Evolutionary conservation across 2,888 invertebrate species (phyloP), one percentile per base, ranked within the genome.

Genomic region (Monochamus alternatus): DNA sequence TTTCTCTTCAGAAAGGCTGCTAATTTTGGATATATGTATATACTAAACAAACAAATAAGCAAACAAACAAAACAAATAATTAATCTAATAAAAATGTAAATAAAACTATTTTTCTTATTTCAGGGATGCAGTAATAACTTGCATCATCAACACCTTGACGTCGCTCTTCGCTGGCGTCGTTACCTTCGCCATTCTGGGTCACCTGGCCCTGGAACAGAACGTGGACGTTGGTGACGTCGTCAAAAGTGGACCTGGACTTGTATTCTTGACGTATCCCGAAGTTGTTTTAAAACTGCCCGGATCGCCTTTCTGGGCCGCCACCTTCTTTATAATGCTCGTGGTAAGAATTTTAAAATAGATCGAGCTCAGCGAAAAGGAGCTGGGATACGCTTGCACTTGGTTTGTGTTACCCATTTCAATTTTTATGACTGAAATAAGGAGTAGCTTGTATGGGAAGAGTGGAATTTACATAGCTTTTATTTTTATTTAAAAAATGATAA

Each of bases 221-320:
- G 87, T 89, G 2, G 85, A 89, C 32, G 91, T 92, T 3, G 88
- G 87, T 9, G 87, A 89, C 68, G 92, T 92, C 7, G 92, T 92
- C 2, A 91, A 90, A 81, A 91, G 90, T 87, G 94, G 93, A n/a
- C 93, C 94, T 0, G 93, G 94, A n/a, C 89, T 95, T 14, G 94
- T 94, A 59, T 95, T 94, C 85, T 90, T 94, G 47, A 94, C 94
- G 3, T 95, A 94, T 87, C 94, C 94, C 1, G 94, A 94, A 87
- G 94, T 94, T 43, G 92, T 95, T 59, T 90, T 94, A 14, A 93
- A 93, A 73, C 89, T 95, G 84, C 94, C 94, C 1, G 93, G 93
- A 14, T 92, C 94, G 7, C 91, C 93, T 1, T 90, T 93, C 77
- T 95, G 94, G 94, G 92, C 94, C 0, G 89, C 92, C 30, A 92